Evolutionary conservation across 2,888 invertebrate species (phyloP).

Genomic region (Eupithecia exiguata): DNA sequence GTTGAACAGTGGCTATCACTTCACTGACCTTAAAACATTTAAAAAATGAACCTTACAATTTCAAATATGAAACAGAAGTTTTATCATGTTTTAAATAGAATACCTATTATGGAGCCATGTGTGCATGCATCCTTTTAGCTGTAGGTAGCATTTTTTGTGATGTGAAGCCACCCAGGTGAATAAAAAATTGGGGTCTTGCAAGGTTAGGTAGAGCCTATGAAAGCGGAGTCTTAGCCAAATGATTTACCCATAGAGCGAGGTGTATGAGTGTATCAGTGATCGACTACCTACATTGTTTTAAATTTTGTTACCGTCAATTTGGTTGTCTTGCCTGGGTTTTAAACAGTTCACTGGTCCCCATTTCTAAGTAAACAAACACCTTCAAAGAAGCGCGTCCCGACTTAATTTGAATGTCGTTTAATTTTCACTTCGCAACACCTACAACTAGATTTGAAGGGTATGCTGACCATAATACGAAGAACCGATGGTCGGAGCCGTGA

Average conservation of each 20-base stretch:
- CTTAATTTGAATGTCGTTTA: conserved; percentile 51
- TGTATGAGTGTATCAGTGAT: too few species aligned
- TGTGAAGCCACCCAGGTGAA: conserved; percentile 47
- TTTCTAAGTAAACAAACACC: conserved; percentile 17
- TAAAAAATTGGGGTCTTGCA: conserved; percentile 45
- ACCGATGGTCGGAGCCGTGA: conserved; percentile 68
- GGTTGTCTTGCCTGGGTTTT: not conserved
- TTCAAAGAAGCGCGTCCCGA: conserved; percentile 42
- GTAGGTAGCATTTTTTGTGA: conserved; percentile 51
- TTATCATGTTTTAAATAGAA: conserved; percentile 50
- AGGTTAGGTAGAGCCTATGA: not conserved
- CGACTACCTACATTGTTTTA: not conserved
- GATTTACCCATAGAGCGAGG: too few species aligned
- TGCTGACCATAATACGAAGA: conserved; percentile 81
- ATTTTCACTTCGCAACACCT: conserved; percentile 60
- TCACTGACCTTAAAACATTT: not conserved
- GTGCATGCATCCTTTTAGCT: conserved; percentile 48
- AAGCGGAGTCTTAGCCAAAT: not conserved
- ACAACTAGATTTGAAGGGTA: not conserved
- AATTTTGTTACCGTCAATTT: not conserved
- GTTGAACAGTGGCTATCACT: too few species aligned
- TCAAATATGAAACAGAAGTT: conserved; percentile 9
- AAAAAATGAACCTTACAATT: not conserved
- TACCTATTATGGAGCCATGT: conserved; percentile 41
- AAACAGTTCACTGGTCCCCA: not conserved